A percentile compares a stretch with the other conserved stretches of the same genome.
Conservation (phyloP, 2,888 invertebrate species). For the Allygus modestus region DNA sequence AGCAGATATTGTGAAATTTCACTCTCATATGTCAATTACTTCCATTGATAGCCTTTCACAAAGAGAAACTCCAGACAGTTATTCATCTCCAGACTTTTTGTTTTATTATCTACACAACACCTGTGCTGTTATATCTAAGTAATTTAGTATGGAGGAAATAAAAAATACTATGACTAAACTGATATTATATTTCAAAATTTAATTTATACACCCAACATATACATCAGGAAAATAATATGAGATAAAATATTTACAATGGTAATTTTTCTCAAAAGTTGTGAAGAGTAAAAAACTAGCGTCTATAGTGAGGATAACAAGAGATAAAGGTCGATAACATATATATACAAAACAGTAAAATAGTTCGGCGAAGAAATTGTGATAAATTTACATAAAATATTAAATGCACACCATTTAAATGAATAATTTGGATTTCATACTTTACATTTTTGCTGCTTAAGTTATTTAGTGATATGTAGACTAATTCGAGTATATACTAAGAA, state of each 20-base stretch:
- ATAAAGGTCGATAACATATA: neutral
- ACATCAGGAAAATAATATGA: conserved; percentile 6
- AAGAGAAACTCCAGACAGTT: no score
- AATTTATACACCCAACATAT: conserved; percentile 46
- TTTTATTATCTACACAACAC: no score
- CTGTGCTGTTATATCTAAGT: no score
- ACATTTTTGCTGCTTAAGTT: no score
- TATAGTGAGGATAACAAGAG: neutral
- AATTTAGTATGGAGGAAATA: no score
- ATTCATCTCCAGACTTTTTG: no score
- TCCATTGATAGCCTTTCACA: no score
- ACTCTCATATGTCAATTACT: no score
- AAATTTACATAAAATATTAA: conserved; percentile 6
- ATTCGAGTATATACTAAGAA: no score
- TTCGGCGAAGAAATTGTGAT: conserved; percentile 48
- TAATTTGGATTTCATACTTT: no score
- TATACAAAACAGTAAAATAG: conserved; percentile 29
- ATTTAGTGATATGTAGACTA: no score
- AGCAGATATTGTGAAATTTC: no score
- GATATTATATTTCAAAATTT: conserved; percentile 43
- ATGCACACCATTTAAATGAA: neutral
- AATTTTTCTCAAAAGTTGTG: neutral
- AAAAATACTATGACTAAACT: neutral
- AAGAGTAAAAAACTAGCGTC: conserved; percentile 44
- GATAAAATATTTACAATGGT: conserved; percentile 42